Evolutionary conservation across 2,888 invertebrate species (phyloP), one percentile per base, ranked within the genome.

Genomic region (Amblyjoppa fuscipennis): DNA sequence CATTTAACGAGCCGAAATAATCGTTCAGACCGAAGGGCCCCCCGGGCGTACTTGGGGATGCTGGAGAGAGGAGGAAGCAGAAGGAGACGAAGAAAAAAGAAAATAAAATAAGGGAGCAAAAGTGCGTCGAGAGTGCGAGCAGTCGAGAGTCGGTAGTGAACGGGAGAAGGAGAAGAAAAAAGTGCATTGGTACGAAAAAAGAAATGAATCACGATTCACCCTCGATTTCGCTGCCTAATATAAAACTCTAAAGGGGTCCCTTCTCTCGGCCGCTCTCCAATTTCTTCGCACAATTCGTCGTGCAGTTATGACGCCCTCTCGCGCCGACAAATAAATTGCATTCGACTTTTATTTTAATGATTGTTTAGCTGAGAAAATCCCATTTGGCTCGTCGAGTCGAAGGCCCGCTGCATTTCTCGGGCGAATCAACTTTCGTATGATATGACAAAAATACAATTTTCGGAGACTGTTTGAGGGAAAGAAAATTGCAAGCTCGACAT

Each of bases 1-100:
- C 87, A 85, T 85, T 89, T 88, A 88, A 90, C 90, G 89, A 87
- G 87, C 87, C 88, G 87, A 90, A 89, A 88, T 91, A 91, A 91
- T 91, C 90, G 90, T 78, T 83, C 69, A 86, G 84, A 85, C 81
- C 85, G 45, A 79, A 70, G 71, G 80, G 80, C 80, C 71, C 77
- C 25, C 68, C 31, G 80, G 76, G 49, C 51, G 28, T 59, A 28
- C 73, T 38, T n/a, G 53, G 66, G 70, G 74, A 82, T 79, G 85
- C 59, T 61, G 66, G 56, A 66, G 51, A 75, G 75, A 66, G 69
- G 53, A 83, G 66, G 59, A 71, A 56, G 41, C 41, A 41, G 41
- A 45, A 20, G 25, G 2, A 56, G 56, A 11, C 70, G 11, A 76
- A 75, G 64, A 64, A 69, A 25, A 51, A 69, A 51, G 5, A 34